Conservation (phyloP, 1,140 invertebrate species). For the Drosophila asahinai region DNA sequence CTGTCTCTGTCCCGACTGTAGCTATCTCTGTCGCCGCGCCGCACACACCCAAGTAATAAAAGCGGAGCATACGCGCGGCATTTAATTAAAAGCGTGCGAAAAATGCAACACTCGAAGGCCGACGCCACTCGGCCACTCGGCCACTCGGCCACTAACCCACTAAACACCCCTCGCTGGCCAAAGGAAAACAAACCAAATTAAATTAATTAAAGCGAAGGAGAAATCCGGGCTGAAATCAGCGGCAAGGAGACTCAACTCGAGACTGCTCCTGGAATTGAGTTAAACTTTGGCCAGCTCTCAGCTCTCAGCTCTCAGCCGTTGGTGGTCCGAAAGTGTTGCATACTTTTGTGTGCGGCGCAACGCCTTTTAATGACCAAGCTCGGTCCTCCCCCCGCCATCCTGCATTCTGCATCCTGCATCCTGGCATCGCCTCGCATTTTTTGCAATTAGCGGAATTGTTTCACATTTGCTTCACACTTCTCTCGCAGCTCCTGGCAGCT, state of each 20-base stretch:
- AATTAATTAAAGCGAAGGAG: conserved; percentile 74
- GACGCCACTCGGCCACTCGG: no score
- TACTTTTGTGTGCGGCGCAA: conserved; percentile 50
- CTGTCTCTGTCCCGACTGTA: neutral
- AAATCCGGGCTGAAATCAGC: conserved; percentile 58
- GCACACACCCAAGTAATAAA: conserved; percentile 36
- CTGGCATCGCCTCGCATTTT: conserved; percentile 44
- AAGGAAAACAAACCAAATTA: conserved; percentile 63
- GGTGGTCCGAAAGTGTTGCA: conserved; percentile 32
- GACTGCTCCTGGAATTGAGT: conserved; percentile 64
- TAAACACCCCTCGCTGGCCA: neutral
- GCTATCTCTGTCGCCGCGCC: neutral
- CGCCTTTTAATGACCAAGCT: conserved; percentile 54
- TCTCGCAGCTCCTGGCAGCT: neutral
- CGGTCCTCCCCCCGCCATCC: neutral
- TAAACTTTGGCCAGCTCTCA: conserved; percentile 43
- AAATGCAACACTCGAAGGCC: conserved; percentile 68
- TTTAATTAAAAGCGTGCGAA: conserved; percentile 79
- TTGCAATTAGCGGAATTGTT: conserved; percentile 82
- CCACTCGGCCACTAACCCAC: conserved; percentile 8
- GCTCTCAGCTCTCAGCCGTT: neutral
- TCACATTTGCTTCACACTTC: conserved; percentile 69
- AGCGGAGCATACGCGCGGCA: conserved; percentile 49
- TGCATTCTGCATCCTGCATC: conserved; percentile 9
- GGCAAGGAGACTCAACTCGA: conserved; percentile 64